These are phyloP conservation scores for Prolemur simus DNA, from an alignment of 2,113 vertebrate genomes.

Conservation along the genomic window DNA sequence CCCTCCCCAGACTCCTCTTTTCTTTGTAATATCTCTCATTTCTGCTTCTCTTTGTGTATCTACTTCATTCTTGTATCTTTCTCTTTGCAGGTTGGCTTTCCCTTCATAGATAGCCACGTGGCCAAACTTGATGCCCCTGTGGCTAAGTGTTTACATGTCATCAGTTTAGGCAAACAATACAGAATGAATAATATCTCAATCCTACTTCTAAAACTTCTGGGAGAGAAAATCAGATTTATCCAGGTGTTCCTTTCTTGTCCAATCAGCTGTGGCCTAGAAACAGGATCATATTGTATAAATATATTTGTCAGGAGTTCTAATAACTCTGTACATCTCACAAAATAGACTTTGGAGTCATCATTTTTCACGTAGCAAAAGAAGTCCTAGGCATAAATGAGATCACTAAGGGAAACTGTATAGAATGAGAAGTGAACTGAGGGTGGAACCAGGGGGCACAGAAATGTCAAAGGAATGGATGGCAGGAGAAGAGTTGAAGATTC, in stretches of 20 bases:
- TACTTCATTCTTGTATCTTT: not conserved
- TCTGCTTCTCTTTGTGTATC: not conserved
- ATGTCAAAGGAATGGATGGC: constrained; percentile 36
- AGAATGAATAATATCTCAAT: not conserved
- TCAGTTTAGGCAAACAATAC: not conserved
- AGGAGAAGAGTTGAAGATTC: constrained; percentile 15
- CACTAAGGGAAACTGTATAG: not conserved
- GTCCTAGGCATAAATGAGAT: not conserved
- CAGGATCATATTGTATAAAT: not conserved
- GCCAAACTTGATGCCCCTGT: not conserved
- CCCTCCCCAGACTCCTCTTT: not conserved
- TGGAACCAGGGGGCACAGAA: not conserved
- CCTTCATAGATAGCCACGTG: not conserved
- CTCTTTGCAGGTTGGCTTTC: constrained; percentile 16
- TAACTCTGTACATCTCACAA: not conserved
- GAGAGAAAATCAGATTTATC: not conserved
- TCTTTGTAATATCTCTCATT: not conserved
- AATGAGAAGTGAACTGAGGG: constrained; percentile 4
- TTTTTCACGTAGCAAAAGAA: constrained; percentile 18
- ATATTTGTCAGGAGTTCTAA: not conserved
- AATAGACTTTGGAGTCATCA: not conserved
- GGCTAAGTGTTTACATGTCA: not conserved
- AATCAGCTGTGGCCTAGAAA: not conserved
- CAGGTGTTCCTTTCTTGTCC: not conserved
- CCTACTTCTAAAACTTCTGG: not conserved